Conservation (phyloP, 2,113 vertebrate genomes). For the Tachycineta bicolor region DNA sequence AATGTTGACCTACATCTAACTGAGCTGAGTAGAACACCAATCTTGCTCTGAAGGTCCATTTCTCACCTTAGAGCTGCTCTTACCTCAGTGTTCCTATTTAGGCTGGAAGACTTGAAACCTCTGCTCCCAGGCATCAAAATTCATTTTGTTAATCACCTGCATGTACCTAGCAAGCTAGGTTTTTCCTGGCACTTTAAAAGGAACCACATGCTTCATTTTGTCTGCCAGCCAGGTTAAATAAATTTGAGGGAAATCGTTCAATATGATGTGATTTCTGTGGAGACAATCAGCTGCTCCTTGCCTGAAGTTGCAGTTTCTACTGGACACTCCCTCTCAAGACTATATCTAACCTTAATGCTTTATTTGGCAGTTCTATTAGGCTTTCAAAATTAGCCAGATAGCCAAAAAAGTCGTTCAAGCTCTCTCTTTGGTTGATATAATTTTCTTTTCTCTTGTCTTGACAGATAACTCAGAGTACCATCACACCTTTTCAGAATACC, state of each 20-base stretch:
- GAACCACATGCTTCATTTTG: background rate
- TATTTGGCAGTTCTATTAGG: background rate
- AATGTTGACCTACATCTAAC: background rate
- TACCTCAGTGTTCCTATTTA: background rate
- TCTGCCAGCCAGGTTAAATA: background rate
- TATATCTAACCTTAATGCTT: background rate
- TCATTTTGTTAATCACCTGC: background rate
- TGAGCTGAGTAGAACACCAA: background rate
- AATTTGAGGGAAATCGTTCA: background rate
- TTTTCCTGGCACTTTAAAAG: background rate
- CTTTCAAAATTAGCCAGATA: background rate
- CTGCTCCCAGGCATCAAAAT: background rate
- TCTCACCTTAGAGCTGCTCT: background rate
- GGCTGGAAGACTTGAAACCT: background rate
- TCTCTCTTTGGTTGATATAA: background rate
- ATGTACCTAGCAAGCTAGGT: background rate
- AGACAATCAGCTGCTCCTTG: background rate
- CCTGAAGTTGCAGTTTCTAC: background rate
- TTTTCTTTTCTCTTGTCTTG: background rate
- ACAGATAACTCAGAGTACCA: background rate
- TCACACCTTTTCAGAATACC: background rate
- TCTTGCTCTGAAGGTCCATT: background rate
- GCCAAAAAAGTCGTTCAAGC: background rate
- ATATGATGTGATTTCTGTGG: background rate
- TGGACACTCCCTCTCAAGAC: background rate